Base-by-base conservation (phyloP, 2,113 vertebrate species). In the Nanorana parkeri region DNA sequence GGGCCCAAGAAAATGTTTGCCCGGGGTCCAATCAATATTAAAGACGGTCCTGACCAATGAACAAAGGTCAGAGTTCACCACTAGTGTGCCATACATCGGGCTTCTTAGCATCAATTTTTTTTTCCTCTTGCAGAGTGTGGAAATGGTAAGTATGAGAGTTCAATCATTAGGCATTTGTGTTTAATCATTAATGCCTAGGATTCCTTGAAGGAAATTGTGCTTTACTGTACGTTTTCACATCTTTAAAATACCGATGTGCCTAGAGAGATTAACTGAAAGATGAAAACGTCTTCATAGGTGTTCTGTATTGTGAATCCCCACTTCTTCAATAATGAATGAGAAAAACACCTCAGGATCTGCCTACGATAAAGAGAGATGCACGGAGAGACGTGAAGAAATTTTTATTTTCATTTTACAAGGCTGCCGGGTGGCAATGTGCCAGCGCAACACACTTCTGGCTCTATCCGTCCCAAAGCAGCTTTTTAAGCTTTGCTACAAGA, bases 181-280 rank as follows among this genome's bases (percentile, higher is more conserved):
- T 68, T 28, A 79, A 79, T 79, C 54, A 58, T 79, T 79, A 79
- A 79, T 68, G 65, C 20, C 21, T 54, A 52, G 17, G 52, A 68
- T 78, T 58, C 51, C 64, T 78, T 78, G 26, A 55, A 67, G 64
- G 24, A 63, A 56, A 78, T 54, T 66, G 11, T 20, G 10, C 76
- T 78, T 78, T 78, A 61, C 51, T 54, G 11, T 32, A 47, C 64
- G 55, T 56, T 78, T 78, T 20, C 51, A 68, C 64, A 55, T 78
- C 52, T 28, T 73, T 28, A 55, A 67, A 77, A 77, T 41, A 52
- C 11, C 26, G 21, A 78, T 78, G 20, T 67, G 51, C 28, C 51
- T n/a, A 21, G 63, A 64, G 77, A 78, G n/a, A 67, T 67, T 29
- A 78, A 51, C 63, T 10, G 24, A 11, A 16, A 68, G 23, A 56